phyloP scores from a whole-genome alignment of 2,888 invertebrate genomes.

The Stenurella melanura region DNA sequence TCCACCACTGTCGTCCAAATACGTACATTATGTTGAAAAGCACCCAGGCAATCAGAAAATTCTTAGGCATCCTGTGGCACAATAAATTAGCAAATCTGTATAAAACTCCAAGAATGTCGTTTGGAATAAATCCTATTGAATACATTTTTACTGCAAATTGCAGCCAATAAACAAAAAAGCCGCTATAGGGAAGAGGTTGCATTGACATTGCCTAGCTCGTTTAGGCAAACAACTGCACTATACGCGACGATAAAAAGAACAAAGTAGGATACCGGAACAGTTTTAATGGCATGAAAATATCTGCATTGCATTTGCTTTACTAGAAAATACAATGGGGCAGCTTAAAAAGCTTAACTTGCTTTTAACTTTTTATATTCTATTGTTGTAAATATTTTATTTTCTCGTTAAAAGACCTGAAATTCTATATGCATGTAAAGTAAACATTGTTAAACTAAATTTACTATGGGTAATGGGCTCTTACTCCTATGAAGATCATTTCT shows the following conservation, averaged over 20 bases:
- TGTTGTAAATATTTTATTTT: slow-evolving; percentile 45
- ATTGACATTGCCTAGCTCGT: slow-evolving; percentile 34
- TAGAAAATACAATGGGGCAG: slow-evolving; percentile 40
- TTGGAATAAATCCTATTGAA: slow-evolving; percentile 22
- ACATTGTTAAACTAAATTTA: slow-evolving; percentile 2
- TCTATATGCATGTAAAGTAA: slow-evolving; percentile 33
- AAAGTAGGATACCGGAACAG: slow-evolving; percentile 25
- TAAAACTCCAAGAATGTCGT: slow-evolving; percentile 17
- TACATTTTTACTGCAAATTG: slow-evolving; percentile 26
- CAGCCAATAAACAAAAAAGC: slow-evolving; percentile 25
- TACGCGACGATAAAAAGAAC: slow-evolving; percentile 29
- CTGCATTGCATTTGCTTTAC: slow-evolving; percentile 18
- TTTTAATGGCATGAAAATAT: slow-evolving; percentile 38
- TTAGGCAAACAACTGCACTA: slow-evolving; percentile 32
- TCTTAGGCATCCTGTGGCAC: background rate
- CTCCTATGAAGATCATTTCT: too few relatives aligned
- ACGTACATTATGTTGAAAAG: background rate
- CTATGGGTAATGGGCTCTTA: background rate
- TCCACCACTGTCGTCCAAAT: background rate
- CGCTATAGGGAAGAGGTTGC: slow-evolving; percentile 25
- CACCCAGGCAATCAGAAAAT: background rate
- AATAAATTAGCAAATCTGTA: slow-evolving; percentile 10
- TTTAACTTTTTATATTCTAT: slow-evolving; percentile 40
- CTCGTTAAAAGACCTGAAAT: slow-evolving; percentile 37
- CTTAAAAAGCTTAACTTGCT: slow-evolving; percentile 38